Base-by-base conservation (phyloP, 2,797 vertebrate genomes). In the Lateolabrax maculatus region DNA sequence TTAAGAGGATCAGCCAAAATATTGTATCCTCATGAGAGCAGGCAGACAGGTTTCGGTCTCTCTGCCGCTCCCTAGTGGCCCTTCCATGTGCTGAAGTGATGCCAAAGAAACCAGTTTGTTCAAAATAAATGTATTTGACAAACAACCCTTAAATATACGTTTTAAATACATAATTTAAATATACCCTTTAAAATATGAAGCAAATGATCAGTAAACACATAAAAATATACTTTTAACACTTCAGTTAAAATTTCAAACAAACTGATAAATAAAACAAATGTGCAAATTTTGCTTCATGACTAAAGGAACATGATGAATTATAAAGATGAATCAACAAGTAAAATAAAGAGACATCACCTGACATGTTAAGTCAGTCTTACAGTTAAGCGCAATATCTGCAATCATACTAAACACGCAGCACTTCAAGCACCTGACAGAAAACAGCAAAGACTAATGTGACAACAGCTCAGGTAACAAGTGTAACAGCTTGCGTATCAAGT, bases 61-160 rank as follows among this genome's bases (percentile, higher is more conserved):
- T 63, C 25, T 71, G 23, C 27, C 15, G 0, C 83, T 0, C 21
- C 11, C 83, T 68, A 3, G 19, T 78, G 84, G 61, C 3, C 1
- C 0, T 0, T 29, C 2, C 4, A 2, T 13, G 29, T 9, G 11
- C 19, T 48, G 29, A 25, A 21, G 9, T 1, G 44, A 52, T 6
- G 6, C 1, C 5, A n/a, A 37, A 5, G 11, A 25, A 16, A 41
- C 1, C 5, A 9, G 7, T 9, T 39, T 0, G 4, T 29, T 34
- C 39, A 9, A n/a, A 34, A 0, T 60, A 41, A 19, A 41, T 84
- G 84, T 69, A 84, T 77, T 78, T 3, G 19, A 72, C n/a, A 63
- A 72, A 61, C 18, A 39, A 43, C 21, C 39, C 10, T 46, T 34
- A 19, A 43, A 73, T 46, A 72, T 23, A 43, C 1, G 61, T 16